phyloP scores from a whole-genome alignment of 2,113 vertebrate genomes.

The Chelonoidis abingdonii region DNA sequence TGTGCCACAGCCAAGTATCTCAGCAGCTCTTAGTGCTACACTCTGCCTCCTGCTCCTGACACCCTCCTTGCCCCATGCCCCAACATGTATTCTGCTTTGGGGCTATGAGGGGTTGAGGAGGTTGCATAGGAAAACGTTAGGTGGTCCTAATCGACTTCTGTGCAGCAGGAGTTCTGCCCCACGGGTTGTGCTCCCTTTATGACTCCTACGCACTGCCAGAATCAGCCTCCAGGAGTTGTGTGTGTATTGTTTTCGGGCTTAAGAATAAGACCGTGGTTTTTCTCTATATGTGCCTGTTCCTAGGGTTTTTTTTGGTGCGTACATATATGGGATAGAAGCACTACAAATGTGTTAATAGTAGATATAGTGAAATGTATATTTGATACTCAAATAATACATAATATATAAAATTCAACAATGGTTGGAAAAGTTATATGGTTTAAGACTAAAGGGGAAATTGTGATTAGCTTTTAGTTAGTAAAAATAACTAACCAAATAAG shows the following conservation, averaged over 20 bases:
- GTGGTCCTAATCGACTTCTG: background rate
- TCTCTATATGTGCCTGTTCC: background rate
- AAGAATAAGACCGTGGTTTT: fast-evolving
- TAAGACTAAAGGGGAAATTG: background rate
- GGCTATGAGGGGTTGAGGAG: background rate
- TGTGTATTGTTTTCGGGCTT: fast-evolving
- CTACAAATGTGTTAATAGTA: background rate
- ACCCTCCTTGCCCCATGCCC: background rate
- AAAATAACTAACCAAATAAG: background rate
- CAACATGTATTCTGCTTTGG: background rate
- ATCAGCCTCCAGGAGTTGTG: fast-evolving
- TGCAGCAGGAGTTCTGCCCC: background rate
- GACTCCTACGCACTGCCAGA: background rate
- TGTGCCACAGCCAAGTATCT: background rate
- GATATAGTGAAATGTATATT: background rate
- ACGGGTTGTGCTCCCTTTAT: background rate
- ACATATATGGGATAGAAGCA: background rate
- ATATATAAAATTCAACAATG: background rate
- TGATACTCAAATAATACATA: background rate
- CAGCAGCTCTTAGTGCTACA: fast-evolving
- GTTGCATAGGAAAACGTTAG: background rate
- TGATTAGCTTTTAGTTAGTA: background rate
- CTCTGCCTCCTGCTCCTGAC: background rate
- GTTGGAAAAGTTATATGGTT: background rate
- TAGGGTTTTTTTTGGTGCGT: background rate